Base-by-base conservation (phyloP, 1,140 invertebrate genomes). In the Mya arenaria region DNA sequence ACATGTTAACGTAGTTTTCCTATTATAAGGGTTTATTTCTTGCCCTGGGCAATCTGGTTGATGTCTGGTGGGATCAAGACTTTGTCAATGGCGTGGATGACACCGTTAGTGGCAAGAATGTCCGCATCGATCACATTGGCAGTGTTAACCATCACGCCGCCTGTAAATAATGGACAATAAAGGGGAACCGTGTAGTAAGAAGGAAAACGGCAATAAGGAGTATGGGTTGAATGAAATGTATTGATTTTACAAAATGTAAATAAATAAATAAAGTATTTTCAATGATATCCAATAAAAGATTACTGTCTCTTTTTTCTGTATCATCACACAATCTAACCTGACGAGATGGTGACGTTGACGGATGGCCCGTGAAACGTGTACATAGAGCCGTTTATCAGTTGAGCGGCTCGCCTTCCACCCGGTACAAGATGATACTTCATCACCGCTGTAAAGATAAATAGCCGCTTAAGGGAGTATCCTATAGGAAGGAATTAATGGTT, bases 341-440 rank as follows among this genome's bases (percentile, higher is more conserved):
- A 19, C 30, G 36, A 32, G 5, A 62, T 19, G 3, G 72, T 62
- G 25, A 75, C 28, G 37, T 60, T 75, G 3, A 75, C 8, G 8
- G 32, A n/a, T 13, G 41, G 37, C 36, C 73, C 73, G 36, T 77
- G 73, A 30, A 77, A 4, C 10, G 73, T 77, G 19, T 17, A 65
- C 6, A 77, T 25, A 6, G 37, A 28, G n/a, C 60, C 60, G 15
- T 62, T 77, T 17, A n/a, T 65, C 28, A 77, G 39, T 17, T 39
- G 25, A 30, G 34, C 65, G 19, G 73, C 37, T 13, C 6, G 36
- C 25, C 58, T 23, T 0, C n/a, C 39, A 0, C 73, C 73, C 6
- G 73, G 73, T 8, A 65, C 60, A 10, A 77, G 37, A 25, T 77
- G 73, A 36, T 77, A 77, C 44, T 63, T 77, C 3, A 77, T n/a